phyloP scores from a whole-genome alignment of 2,888 invertebrate genomes.

The Listrodromus nycthemerus region DNA sequence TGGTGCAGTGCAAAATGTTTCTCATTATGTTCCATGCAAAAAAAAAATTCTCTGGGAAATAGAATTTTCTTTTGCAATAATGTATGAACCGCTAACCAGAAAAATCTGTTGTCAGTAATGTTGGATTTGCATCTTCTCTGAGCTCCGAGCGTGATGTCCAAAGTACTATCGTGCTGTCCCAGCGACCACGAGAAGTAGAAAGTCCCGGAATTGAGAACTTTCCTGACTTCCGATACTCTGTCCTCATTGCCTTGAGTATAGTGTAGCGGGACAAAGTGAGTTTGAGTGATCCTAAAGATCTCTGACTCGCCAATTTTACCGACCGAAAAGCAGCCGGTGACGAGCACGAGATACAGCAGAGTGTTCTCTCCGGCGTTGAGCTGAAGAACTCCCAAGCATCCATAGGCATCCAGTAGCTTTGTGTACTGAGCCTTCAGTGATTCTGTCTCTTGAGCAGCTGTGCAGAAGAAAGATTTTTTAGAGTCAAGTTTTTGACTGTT shows the following conservation, averaged over 20 bases:
- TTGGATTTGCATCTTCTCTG: conserved; percentile 93
- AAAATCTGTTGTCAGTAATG: conserved; percentile 97
- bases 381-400: conserved; percentile 97
- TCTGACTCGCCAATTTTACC: conserved; percentile 98
- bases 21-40: not conserved
- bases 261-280: conserved; percentile 94
- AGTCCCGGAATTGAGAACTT: conserved; percentile 98
- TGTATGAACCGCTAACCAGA: conserved; percentile 89
- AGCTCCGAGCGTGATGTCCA: conserved; percentile 97
- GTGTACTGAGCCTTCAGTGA: conserved; percentile 95
- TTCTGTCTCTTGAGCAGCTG: conserved; percentile 94
- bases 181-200: conserved; percentile 97
- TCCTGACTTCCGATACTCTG: conserved; percentile 89
- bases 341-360: conserved; percentile 94
- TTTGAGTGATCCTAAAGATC: conserved; percentile 97
- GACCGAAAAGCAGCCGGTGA: conserved; percentile 98
- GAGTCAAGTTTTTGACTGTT: too few species aligned
- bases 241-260: conserved; percentile 88
- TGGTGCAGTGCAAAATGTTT: conserved; percentile 77
- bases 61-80: conserved; percentile 18
- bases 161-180: conserved; percentile 84
- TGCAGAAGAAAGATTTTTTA: conserved; percentile 67
- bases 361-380: conserved; percentile 93
- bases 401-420: conserved; percentile 97
- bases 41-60: conserved; percentile 87